Evolutionary conservation across 2,113 vertebrate species (phyloP), one percentile per base, ranked within the genome.

Genomic region (Hippocampus comes): DNA sequence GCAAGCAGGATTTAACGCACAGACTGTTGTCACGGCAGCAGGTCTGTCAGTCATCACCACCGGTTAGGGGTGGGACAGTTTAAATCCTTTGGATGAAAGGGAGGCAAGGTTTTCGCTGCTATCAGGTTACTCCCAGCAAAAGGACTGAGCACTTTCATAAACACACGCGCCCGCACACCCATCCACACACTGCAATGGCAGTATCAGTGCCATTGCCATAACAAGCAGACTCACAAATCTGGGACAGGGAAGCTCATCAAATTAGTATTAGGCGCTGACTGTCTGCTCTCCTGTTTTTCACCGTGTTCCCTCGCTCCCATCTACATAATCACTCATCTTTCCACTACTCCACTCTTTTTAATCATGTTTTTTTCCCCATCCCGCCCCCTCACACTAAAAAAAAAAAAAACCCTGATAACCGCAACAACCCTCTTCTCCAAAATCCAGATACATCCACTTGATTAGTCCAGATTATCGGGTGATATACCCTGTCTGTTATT

Each of bases 201-300:
- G 15, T 60, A 55, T 34, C 43, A 20, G 63, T 38, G 10, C 12
- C 27, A 12, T 25, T 30, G 48, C 25, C 6, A 12, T 1, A 38
- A 23, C 42, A 46, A 59, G n/a, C 79, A 81, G 72, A 77, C 68
- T n/a, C n/a, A 71, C 68, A 78, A 71, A 88, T 84, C 82, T 78
- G 76, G 84, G 82, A 77, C 79, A 79, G 70, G 15, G 57, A 68
- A 73, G 78, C 70, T 70, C 79, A 89, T 88, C 79, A 84, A 76
- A 82, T 87, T 77, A 87, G 86, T 82, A 84, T 79, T 60, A 68
- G 66, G 63, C 60, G 63, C 64, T 81, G 78, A 17, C 82, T 78
- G 64, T 67, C 57, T 67, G 66, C 78, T 68, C 71, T 25, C 12
- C 38, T 55, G 67, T 21, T 71, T 34, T 70, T 63, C 66, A 51